phyloP scores from a whole-genome alignment of 1,140 invertebrate species.

The Pachyrhynchus sulphureomaculatus region DNA sequence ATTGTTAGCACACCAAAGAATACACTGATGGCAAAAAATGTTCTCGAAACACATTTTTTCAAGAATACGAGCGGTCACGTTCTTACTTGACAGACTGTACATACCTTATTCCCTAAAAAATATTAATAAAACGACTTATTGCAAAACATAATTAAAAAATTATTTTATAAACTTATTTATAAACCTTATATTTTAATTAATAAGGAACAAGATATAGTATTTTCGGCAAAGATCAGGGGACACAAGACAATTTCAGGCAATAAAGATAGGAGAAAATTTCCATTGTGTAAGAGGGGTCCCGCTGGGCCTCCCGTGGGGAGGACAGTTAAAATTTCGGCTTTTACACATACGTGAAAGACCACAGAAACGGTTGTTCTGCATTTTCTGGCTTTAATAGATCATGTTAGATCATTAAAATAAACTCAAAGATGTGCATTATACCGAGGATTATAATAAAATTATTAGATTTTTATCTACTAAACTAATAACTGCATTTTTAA shows the following conservation, averaged over 20 bases:
- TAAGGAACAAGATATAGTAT: background rate
- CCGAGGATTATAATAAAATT: too few relatives aligned
- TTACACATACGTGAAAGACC: constrained; percentile 10
- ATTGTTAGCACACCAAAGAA: too few relatives aligned
- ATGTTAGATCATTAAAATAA: constrained; percentile 6
- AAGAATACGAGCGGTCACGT: too few relatives aligned
- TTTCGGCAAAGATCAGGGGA: background rate
- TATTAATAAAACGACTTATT: too few relatives aligned
- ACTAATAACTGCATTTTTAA: too few relatives aligned
- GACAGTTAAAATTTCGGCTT: constrained; percentile 16
- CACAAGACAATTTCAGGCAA: constrained; percentile 6
- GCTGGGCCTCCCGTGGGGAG: background rate
- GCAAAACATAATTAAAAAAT: too few relatives aligned
- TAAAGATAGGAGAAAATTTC: constrained; percentile 4
- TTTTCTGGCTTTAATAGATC: constrained; percentile 5
- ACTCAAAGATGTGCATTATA: background rate
- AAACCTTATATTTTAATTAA: background rate
- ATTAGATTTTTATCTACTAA: too few relatives aligned
- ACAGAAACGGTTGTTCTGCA: background rate
- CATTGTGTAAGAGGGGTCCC: constrained; percentile 3
- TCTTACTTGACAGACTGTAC: too few relatives aligned
- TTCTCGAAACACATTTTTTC: too few relatives aligned
- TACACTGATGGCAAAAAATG: too few relatives aligned
- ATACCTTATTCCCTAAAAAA: too few relatives aligned
- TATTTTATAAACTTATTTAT: too few relatives aligned